Evolutionary conservation across 2,797 vertebrate species (phyloP).

Genomic region (Enteromius viviparus): DNA sequence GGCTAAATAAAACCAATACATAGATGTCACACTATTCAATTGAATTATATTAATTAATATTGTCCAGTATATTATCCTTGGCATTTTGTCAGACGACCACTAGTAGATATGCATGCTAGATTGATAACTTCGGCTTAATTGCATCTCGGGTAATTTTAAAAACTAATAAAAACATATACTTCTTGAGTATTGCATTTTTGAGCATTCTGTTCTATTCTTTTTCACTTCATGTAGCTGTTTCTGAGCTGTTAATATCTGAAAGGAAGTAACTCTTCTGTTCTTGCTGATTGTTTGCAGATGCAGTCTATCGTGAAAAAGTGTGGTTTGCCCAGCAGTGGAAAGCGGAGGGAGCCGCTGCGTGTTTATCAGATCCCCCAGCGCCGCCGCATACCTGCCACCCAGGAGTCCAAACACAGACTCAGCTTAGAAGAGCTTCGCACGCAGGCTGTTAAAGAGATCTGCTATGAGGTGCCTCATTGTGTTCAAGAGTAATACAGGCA

Average conservation of each 20-base stretch:
- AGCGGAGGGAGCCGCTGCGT: conserved; percentile 73
- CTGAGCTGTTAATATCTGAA: neutral
- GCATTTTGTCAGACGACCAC: neutral
- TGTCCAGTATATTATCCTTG: neutral
- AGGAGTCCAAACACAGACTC: conserved; percentile 69
- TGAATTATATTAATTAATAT: too few species aligned
- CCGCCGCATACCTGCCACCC: conserved; percentile 66
- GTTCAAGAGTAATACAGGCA: neutral
- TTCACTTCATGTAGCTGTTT: neutral
- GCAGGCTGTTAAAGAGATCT: conserved; percentile 61
- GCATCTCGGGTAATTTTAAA: neutral
- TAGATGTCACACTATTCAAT: neutral
- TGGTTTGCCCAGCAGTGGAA: conserved; percentile 78
- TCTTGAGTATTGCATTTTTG: neutral
- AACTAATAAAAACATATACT: neutral
- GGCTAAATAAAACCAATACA: neutral
- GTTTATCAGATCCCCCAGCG: conserved; percentile 82
- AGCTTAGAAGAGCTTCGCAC: conserved; percentile 60
- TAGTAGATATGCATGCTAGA: neutral
- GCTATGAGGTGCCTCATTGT: conserved; percentile 53
- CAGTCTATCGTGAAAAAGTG: conserved; percentile 80
- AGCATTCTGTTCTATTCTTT: neutral
- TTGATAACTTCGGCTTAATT: neutral
- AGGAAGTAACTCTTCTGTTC: neutral
- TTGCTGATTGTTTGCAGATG: conserved; percentile 58